Percentiles rank a stretch among this genome's conserved stretches.
Conservation (phyloP, 1,140 invertebrate species). For the Drosophila teissieri region DNA sequence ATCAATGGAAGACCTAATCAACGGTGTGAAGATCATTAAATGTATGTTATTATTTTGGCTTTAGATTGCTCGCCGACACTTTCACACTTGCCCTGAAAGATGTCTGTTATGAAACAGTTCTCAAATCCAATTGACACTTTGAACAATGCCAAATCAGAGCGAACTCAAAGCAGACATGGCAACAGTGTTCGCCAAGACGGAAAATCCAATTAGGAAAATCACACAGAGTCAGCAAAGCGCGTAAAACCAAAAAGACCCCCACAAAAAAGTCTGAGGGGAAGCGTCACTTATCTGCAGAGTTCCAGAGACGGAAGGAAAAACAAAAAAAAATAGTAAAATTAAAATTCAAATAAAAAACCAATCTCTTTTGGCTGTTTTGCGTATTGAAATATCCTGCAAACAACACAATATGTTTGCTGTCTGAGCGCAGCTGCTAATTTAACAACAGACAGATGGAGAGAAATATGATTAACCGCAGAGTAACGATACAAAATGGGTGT, state of each 20-base stretch:
- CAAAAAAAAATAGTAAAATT: conserved; percentile 1
- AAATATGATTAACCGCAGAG: conserved; percentile 74
- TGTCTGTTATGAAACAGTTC: conserved; percentile 39
- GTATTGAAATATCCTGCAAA: conserved; percentile 47
- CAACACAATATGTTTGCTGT: conserved; percentile 24
- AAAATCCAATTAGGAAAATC: conserved; percentile 58
- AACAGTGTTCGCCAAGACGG: conserved; percentile 36
- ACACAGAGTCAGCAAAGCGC: conserved; percentile 27
- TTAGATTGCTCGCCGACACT: conserved; percentile 10
- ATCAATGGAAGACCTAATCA: conserved; percentile 46
- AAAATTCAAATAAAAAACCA: conserved; percentile 8
- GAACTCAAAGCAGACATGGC: conserved; percentile 7
- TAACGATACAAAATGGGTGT: conserved; percentile 71
- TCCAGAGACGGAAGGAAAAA: conserved; percentile 9
- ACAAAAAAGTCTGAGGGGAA: conserved; percentile 1
- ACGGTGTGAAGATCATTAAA: conserved; percentile 27
- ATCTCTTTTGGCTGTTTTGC: conserved; percentile 8
- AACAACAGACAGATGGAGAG: conserved; percentile 22
- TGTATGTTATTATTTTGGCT: conserved; percentile 34
- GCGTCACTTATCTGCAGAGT: conserved; percentile 22
- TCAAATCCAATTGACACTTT: conserved; percentile 48
- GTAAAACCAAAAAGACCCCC: conserved; percentile 30
- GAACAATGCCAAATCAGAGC: conserved; percentile 35
- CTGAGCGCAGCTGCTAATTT: conserved; percentile 68
- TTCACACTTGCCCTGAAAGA: conserved; percentile 15